phyloP scores from a whole-genome alignment of 2,113 vertebrate genomes.

The Australoheros scitulus region DNA sequence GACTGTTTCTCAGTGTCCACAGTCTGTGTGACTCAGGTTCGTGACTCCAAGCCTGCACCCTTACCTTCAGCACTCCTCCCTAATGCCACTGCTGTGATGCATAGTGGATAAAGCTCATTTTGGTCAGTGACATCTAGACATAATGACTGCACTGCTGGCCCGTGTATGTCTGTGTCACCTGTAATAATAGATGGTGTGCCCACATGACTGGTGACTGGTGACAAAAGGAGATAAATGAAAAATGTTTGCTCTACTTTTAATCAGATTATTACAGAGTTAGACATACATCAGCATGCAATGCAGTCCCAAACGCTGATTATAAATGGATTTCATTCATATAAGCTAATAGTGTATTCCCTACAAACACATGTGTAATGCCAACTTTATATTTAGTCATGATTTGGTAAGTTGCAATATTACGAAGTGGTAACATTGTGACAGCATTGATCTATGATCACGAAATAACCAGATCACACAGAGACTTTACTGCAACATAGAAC shows the following conservation, averaged over 20 bases:
- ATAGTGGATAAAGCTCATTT: slow-evolving; percentile 12
- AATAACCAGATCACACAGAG: background rate
- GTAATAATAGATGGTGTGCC: slow-evolving; percentile 26
- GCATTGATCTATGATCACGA: background rate
- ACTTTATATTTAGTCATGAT: background rate
- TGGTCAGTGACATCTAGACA: slow-evolving; percentile 41
- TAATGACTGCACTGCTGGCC: slow-evolving; percentile 25
- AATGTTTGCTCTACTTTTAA: background rate
- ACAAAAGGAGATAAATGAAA: background rate
- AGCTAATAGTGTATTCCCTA: background rate
- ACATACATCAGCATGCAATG: background rate
- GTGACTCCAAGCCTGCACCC: background rate
- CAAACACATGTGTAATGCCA: background rate
- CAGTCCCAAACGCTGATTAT: background rate
- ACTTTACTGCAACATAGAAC: background rate
- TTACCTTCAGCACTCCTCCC: slow-evolving; percentile 1
- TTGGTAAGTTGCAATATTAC: background rate
- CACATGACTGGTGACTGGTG: background rate
- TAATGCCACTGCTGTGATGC: slow-evolving; percentile 16
- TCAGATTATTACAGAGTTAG: background rate
- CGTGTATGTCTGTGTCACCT: background rate
- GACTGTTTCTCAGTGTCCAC: background rate
- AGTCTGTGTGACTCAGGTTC: slow-evolving; percentile 14
- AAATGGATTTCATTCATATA: background rate
- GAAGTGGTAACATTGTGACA: background rate